phyloP scores from a whole-genome alignment of 2,888 invertebrate species.

The Agonopterix alstromeriana region DNA sequence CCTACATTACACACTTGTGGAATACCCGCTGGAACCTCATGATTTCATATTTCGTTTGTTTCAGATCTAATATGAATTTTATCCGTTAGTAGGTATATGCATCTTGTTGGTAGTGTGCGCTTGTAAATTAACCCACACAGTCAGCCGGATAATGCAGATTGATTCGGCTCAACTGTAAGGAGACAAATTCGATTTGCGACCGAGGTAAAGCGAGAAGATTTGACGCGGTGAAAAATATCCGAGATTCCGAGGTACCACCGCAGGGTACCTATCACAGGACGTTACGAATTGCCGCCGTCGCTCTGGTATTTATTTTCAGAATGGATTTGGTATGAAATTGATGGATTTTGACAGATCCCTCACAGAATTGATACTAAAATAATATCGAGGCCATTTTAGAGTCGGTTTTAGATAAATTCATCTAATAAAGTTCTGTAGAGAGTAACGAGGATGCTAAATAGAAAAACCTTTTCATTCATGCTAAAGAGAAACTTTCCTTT shows the following conservation, averaged over 20 bases:
- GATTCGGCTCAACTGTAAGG: conserved; percentile 60
- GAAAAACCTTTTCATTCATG: no score
- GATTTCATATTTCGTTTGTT: no score
- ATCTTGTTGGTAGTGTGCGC: neutral
- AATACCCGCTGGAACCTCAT: no score
- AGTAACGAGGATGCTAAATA: no score
- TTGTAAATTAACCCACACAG: conserved; percentile 18
- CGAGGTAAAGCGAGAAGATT: conserved; percentile 29
- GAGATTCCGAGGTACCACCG: conserved; percentile 14
- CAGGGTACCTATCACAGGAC: neutral
- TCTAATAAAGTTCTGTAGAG: no score
- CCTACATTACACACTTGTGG: no score
- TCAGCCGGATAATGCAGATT: conserved; percentile 63
- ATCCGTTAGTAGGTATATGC: no score
- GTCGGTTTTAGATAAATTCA: no score
- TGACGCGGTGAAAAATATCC: conserved; percentile 48
- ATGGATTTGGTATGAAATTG: neutral
- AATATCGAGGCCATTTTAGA: no score
- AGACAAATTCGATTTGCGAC: conserved; percentile 69
- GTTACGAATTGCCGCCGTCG: neutral
- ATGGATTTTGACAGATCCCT: neutral
- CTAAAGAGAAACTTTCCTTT: no score
- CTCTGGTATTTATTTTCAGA: neutral
- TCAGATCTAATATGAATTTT: no score
- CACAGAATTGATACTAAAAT: no score